Percentiles rank a stretch among this genome's conserved stretches.
phyloP scores from a whole-genome alignment of 2,113 vertebrate genomes.

The Vicugna pacos region DNA sequence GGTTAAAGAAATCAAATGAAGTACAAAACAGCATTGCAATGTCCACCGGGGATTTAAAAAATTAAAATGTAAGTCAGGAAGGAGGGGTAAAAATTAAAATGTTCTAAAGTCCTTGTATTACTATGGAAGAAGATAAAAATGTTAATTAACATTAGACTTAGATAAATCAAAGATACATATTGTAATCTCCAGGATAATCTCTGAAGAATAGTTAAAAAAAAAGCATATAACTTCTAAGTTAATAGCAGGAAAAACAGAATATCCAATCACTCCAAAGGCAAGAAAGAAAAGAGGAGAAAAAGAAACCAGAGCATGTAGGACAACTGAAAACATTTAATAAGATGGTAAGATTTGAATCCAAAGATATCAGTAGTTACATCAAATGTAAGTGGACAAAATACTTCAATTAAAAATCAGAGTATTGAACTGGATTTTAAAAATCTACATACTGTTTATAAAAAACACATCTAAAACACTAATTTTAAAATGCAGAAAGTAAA shows the following conservation, averaged over 20 bases:
- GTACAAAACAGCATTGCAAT: not conserved
- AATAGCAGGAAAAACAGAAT: not conserved
- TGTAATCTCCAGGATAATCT: not conserved
- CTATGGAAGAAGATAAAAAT: not conserved
- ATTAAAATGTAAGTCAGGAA: not conserved
- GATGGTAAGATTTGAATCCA: not conserved
- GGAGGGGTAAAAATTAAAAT: not conserved
- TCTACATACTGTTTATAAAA: not conserved
- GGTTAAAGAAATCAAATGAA: conserved; percentile 12
- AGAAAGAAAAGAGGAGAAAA: not conserved
- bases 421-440: not conserved
- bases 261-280: not conserved
- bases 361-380: not conserved
- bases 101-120: not conserved
- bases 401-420: not conserved
- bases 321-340: not conserved
- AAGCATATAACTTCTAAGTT: not conserved
- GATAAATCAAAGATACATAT: not conserved
- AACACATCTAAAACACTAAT: not conserved
- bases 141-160: not conserved
- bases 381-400: conserved; percentile 47
- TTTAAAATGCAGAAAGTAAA: conserved; percentile 2
- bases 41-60: not conserved
- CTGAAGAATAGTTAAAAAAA: not conserved
- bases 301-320: not conserved